Base-by-base conservation (phyloP, 2,113 vertebrate genomes). In the Pipa parva region DNA sequence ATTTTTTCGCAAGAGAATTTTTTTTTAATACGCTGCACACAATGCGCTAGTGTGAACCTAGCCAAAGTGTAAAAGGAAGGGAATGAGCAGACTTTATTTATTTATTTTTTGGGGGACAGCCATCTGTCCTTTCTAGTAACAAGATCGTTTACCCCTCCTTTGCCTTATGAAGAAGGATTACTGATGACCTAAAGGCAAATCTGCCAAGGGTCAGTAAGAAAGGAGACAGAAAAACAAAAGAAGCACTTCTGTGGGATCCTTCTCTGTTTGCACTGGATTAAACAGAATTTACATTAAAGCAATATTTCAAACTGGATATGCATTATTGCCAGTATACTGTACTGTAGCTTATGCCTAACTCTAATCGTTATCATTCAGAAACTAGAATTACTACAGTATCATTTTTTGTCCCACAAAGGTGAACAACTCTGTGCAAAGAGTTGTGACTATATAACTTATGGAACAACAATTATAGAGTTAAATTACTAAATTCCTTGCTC, bases 91-190 rank as follows among this genome's bases (percentile, higher is more conserved):
- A 49, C 21, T 49, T 49, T 42, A 42, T 42, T 42, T 36, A 36
- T 36, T 36, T 36, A 36, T 46, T 46, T 46, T 49, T 49, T 24
- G 3, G 46, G 46, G 21, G 46, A 8, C 8, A 12, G 46, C 46
- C 46, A 49, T 49, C 46, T 49, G 46, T 49, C 46, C 46, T 49
- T 49, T 11, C 20, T 49, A 22, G 46, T 49, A 49, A 46, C 42
- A 46, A 46, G 46, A 49, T 49, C 18, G 9, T 49, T 49, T 49
- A 42, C 46, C 12, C 46, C 46, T 49, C 46, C 46, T 49, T 8
- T 49, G 21, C 18, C 21, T 49, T 20, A n/a, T 22, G 46, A 49
- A 49, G 9, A 49, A 49, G 46, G 46, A 49, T 49, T 49, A 49
- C 46, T 24, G 21, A 22, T 49, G 46, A 49, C 42, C 42, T 20